Base-by-base conservation (phyloP, 2,888 invertebrate genomes). In the Hirudinaria manillensis region DNA sequence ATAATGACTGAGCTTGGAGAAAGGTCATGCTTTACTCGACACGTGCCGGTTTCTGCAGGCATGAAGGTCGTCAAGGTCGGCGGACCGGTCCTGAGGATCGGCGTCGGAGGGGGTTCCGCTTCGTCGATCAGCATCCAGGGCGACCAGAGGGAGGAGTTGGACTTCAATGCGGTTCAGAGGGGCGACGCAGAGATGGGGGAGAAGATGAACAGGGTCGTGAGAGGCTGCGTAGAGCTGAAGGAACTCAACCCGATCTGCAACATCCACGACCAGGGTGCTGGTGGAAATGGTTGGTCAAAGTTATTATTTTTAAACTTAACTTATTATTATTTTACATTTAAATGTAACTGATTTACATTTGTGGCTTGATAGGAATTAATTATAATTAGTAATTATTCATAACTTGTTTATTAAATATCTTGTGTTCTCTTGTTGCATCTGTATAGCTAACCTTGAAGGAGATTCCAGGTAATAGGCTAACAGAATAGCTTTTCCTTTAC, bases 171-270 rank as follows among this genome's bases (percentile, higher is more conserved):
- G 0, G 98, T 99, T 0, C 98, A 99, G 86, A 89, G 95, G 87
- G 93, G 89, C 16, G 98, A 99, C 86, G 92, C 98, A 2, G 97
- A 99, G 88, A 98, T 99, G 98, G 97, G 96, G 80, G 95, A 98
- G 83, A 96, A 98, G 85, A 86, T 98, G 53, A 96, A 98, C 85
- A 88, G 98, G 77, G 91, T 96, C 2, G 93, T 99, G 0, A 88
- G 97, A 78, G 92, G 93, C 0, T 98, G 98, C 82, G 87, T 93
- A 51, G 98, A 99, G 87, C 87, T 91, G 83, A 89, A 89, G 21
- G 72, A 55, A 1, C 83, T 97, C 87, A 85, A 98, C 87, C 97
- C 97, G 2, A 94, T 98, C 80, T 88, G 89, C 81, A 91, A 95
- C 89, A 97, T 99, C 81, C 98, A 99, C 84, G 98, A 99, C 87